Conservation (phyloP, 2,797 vertebrate genomes). For the Scolopax bukidnonensis region DNA sequence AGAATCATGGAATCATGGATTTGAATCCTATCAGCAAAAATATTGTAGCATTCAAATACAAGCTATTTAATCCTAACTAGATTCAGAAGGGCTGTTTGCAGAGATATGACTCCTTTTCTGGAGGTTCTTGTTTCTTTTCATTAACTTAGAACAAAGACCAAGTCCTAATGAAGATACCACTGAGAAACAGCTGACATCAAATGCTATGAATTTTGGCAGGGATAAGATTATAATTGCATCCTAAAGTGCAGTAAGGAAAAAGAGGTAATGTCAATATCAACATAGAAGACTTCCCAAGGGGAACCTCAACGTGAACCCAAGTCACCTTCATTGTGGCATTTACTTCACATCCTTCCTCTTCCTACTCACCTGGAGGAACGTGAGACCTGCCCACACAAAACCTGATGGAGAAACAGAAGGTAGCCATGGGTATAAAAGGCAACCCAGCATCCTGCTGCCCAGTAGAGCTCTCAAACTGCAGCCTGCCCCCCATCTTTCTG, state of each 20-base stretch:
- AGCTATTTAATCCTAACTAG: neutral
- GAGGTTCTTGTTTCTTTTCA: neutral
- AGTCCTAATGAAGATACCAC: neutral
- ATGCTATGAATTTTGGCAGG: neutral
- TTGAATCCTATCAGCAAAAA: neutral
- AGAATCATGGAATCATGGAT: neutral
- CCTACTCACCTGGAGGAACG: neutral
- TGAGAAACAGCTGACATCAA: neutral
- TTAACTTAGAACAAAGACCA: neutral
- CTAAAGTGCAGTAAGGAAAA: neutral
- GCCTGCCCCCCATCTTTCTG: neutral
- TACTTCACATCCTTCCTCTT: neutral
- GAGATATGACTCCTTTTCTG: neutral
- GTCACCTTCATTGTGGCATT: neutral
- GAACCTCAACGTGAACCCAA: neutral
- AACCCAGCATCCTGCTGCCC: neutral
- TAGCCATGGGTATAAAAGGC: neutral
- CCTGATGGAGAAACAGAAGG: neutral
- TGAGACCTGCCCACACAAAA: neutral
- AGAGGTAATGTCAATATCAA: neutral
- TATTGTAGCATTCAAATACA: neutral
- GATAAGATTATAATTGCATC: neutral
- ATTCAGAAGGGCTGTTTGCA: neutral
- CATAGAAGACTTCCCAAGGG: neutral
- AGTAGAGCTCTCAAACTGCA: neutral